Percentiles rank a stretch among this genome's conserved stretches.
These are phyloP conservation scores for Drosophila suboccidentalis DNA, from an alignment of 2,888 invertebrate genomes.

Conservation along the genomic window DNA sequence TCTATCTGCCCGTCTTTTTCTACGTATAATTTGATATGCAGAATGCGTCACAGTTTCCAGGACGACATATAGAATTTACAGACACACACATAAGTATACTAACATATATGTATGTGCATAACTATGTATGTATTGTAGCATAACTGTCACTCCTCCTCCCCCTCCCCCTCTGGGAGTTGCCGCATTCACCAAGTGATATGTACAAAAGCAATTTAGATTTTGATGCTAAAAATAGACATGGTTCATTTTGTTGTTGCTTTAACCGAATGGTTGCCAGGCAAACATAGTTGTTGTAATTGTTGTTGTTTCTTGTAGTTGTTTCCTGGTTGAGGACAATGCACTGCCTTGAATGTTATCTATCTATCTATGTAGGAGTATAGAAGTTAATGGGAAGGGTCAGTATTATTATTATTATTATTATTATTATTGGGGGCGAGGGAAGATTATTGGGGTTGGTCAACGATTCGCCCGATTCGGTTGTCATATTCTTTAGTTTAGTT, in stretches of 20 bases:
- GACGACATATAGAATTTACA: conserved; percentile 20
- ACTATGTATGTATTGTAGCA: conserved; percentile 32
- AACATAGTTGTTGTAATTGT: conserved; percentile 17
- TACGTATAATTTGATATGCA: conserved; percentile 29
- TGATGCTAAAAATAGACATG: conserved; percentile 67
- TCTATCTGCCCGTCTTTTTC: neutral
- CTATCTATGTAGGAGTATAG: conserved; percentile 14
- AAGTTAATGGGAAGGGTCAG: conserved; percentile 27
- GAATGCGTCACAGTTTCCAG: conserved; percentile 40
- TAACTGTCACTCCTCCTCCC: conserved; percentile 35
- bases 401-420: neutral
- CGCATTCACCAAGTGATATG: conserved; percentile 39
- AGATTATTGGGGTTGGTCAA: conserved; percentile 33
- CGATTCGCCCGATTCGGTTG: conserved; percentile 29
- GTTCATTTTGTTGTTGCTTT: conserved; percentile 42
- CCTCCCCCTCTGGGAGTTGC: conserved; percentile 1
- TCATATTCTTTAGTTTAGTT: conserved; percentile 34
- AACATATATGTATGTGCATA: neutral
- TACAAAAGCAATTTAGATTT: conserved; percentile 62
- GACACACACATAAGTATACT: conserved; percentile 1
- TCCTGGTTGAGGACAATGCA: conserved; percentile 76
- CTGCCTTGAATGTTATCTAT: conserved; percentile 66
- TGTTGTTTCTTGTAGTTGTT: conserved; percentile 27
- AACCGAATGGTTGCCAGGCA: conserved; percentile 58
- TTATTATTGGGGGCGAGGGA: neutral